Evolutionary conservation across 2,888 invertebrate genomes (phyloP).

Genomic region (Clanis bilineata): DNA sequence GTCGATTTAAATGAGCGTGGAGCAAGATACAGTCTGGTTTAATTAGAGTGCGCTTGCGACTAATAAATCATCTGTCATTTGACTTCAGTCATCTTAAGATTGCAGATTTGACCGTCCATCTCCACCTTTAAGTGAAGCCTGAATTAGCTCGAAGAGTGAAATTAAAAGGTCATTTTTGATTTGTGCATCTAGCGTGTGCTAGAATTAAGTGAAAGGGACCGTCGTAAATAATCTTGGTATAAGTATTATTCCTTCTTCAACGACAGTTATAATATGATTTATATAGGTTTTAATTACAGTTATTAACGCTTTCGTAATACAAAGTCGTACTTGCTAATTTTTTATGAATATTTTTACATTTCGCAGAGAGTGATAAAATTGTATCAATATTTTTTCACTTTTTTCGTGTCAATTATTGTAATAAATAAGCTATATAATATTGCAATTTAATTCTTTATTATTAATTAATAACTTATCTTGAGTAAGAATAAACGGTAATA

Average conservation of each 20-base stretch:
- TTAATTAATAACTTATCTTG: no score
- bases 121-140: conserved; percentile 28
- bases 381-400: no score
- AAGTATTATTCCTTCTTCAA: neutral
- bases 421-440: no score
- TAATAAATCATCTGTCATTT: conserved; percentile 64
- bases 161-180: conserved; percentile 21
- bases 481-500: no score
- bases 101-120: conserved; percentile 35
- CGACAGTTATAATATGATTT: no score
- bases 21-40: conserved; percentile 64
- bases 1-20: conserved; percentile 56
- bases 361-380: no score
- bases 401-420: no score
- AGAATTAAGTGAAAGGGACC: neutral
- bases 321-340: no score
- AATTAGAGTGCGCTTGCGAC: conserved; percentile 58
- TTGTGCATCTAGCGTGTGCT: neutral
- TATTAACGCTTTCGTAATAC: no score
- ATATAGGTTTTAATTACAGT: no score
- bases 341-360: no score
- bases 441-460: no score
- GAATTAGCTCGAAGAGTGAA: conserved; percentile 17
- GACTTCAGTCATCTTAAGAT: conserved; percentile 36
- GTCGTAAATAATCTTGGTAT: neutral